Percentiles rank a stretch among this genome's conserved stretches.
Conservation (phyloP, 2,113 vertebrate species). For the Formicarius rufipectus region DNA sequence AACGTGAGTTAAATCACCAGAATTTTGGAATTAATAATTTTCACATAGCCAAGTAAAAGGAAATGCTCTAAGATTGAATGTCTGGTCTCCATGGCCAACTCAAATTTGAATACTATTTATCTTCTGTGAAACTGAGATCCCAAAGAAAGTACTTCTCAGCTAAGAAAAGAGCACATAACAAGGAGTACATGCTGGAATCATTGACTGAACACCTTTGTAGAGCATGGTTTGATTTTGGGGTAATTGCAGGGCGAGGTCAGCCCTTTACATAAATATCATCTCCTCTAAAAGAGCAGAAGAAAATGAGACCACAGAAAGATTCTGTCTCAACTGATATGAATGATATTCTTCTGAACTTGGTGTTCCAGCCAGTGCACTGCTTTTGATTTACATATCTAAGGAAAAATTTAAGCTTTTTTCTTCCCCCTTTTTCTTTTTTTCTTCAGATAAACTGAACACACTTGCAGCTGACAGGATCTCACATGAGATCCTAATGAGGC, state of each 20-base stretch:
- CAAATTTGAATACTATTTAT: not conserved
- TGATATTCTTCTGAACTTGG: not conserved
- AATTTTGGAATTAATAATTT: not conserved
- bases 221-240: not conserved
- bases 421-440: not conserved
- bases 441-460: constrained; percentile 10
- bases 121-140: not conserved
- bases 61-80: not conserved
- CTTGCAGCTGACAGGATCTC: constrained; percentile 6
- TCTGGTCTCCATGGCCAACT: not conserved
- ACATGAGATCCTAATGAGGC: constrained; percentile 1
- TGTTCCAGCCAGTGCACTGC: not conserved
- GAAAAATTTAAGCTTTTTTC: constrained; percentile 4
- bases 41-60: not conserved
- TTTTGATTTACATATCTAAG: constrained; percentile 16
- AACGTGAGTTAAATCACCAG: not conserved
- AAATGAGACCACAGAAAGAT: not conserved
- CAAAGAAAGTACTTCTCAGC: not conserved
- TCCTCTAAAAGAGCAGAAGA: not conserved
- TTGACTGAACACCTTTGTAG: not conserved
- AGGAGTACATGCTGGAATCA: not conserved
- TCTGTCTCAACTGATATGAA: constrained; percentile 9
- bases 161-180: not conserved
- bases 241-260: not conserved
- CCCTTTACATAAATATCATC: not conserved